A percentile compares a stretch with the other conserved stretches of the same genome.
These are phyloP conservation scores for Euwallacea similis DNA, from an alignment of 1,140 invertebrate species.

Conservation along the genomic window DNA sequence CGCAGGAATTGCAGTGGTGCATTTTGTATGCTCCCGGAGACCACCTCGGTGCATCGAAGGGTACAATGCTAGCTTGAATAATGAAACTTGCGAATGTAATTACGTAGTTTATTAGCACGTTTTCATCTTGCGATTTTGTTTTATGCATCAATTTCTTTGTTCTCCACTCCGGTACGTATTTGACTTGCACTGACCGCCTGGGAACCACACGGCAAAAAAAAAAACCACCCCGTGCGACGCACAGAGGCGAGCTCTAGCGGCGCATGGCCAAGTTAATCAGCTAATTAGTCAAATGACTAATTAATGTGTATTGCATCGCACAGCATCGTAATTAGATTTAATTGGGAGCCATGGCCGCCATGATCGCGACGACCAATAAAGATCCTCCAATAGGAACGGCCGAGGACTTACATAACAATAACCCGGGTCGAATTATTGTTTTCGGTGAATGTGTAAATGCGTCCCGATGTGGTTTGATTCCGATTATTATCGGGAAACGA, in stretches of 20 bases:
- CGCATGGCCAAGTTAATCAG: constrained; percentile 35
- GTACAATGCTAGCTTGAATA: constrained; percentile 32
- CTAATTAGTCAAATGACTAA: constrained; percentile 36
- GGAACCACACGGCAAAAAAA: constrained; percentile 10
- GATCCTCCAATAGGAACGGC: constrained; percentile 32
- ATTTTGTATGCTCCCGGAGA: constrained; percentile 33
- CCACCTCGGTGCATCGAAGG: constrained; percentile 31
- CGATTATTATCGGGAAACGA: constrained; percentile 5
- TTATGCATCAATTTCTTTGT: constrained; percentile 33
- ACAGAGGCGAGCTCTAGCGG: not conserved
- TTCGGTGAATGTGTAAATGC: constrained; percentile 30
- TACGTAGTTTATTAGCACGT: constrained; percentile 34
- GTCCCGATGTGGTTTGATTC: constrained; percentile 25
- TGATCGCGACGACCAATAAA: constrained; percentile 33
- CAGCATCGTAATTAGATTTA: constrained; percentile 35
- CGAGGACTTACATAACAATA: constrained; percentile 30
- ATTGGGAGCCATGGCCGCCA: constrained; percentile 35
- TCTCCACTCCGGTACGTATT: constrained; percentile 13
- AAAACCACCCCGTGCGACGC: too few species aligned
- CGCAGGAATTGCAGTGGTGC: constrained; percentile 23
- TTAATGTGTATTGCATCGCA: constrained; percentile 37
- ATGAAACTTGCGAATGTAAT: constrained; percentile 32
- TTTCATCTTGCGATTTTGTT: constrained; percentile 33
- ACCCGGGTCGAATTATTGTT: constrained; percentile 28
- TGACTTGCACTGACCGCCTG: constrained; percentile 27